Evolutionary conservation across 1,140 invertebrate species (phyloP), one percentile per base, ranked within the genome.

Genomic region (Neuroterus valhalla): DNA sequence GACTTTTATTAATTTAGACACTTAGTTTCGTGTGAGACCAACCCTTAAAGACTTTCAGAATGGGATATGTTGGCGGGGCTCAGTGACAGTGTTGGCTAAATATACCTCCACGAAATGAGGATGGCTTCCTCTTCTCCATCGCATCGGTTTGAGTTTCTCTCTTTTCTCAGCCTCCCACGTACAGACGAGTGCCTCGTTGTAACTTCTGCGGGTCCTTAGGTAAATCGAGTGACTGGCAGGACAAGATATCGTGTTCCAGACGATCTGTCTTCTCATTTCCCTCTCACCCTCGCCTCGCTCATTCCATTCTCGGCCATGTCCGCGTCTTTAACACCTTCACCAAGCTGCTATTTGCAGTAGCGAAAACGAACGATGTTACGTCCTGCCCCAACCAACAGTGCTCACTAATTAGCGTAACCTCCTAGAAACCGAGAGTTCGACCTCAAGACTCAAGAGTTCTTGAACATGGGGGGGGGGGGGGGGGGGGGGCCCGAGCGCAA

Each of bases 1-100:
- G 46, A 48, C 17, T 48, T 48, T 48, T 48, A 48, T 48, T 48
- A 48, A 19, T 48, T 48, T 19, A 19, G 46, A 3, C 17, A 19
- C 17, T 48, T 48, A 17, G 46, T 48, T 48, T 48, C 17, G 17
- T 48, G 46, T n/a, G 46, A 2, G n/a, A n/a, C 46, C 17, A 48
- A 48, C n/a, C 17, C 46, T 48, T 48, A n/a, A 48, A 48, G 55
- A 62, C 23, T 15, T 31, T 38, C 15, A n/a, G 14, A 62, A 62
- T 62, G 52, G 55, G 23, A 62, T 31, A 62, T 31, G 14, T 62
- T 62, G 55, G 11, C 26, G 46, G 17, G 17, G 8, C 46, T 48
- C 19, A 11, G 70, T 78, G 77, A 76, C 77, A 76, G 70, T 62
- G 77, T 46, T 67, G 55, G 74, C 77, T 78, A 78, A 76, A 78